phyloP scores from a whole-genome alignment of 2,113 vertebrate species.

The Pantherophis guttatus region DNA sequence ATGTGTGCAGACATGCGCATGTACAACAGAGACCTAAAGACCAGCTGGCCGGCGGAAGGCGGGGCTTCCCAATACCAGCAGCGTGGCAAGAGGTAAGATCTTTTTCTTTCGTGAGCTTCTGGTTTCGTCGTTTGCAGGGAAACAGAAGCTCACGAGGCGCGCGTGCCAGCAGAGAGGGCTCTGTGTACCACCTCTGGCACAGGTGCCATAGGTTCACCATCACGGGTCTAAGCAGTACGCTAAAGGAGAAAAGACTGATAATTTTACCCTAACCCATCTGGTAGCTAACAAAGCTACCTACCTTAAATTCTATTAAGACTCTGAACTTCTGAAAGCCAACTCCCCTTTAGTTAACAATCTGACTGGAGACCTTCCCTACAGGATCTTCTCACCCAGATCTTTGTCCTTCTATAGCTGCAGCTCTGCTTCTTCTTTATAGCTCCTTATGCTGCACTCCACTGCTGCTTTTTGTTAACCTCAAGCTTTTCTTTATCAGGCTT shows the following conservation, averaged over 20 bases:
- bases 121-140: too few species aligned
- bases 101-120: too few species aligned
- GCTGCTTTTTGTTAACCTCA: background rate
- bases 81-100: too few species aligned
- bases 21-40: too few species aligned
- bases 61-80: too few species aligned
- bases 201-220: too few species aligned
- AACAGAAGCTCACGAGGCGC: too few species aligned
- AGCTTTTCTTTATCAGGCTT: background rate
- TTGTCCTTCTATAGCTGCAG: background rate
- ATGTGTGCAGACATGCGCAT: too few species aligned
- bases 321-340: background rate
- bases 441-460: background rate
- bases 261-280: background rate
- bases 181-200: too few species aligned
- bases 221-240: background rate
- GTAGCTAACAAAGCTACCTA: background rate
- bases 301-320: background rate
- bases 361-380: background rate
- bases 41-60: too few species aligned
- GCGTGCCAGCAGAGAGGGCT: too few species aligned
- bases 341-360: background rate
- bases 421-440: background rate
- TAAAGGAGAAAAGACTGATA: background rate
- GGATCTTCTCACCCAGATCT: background rate